Conservation (phyloP, 2,113 vertebrate genomes). For the Podocnemis expansa region DNA sequence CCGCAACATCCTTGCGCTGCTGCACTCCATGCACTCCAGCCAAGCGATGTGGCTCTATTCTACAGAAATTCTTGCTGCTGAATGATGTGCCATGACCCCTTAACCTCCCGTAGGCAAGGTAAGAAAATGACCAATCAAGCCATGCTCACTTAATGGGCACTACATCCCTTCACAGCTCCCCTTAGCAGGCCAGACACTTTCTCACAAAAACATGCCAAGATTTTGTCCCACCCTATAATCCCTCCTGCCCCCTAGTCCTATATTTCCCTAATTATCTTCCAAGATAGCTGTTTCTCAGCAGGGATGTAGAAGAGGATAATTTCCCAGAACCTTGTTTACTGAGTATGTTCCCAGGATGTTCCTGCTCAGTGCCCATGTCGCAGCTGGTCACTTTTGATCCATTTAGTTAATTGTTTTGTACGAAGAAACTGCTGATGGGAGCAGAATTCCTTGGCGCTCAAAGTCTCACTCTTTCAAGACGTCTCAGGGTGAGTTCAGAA, state of each 20-base stretch:
- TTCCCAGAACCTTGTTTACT: neutral
- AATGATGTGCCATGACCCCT: neutral
- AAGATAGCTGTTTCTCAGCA: neutral
- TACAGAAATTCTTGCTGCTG: neutral
- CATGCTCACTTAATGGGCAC: accelerated
- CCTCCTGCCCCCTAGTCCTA: neutral
- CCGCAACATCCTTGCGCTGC: neutral
- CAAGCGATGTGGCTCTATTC: neutral
- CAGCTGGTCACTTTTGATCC: neutral
- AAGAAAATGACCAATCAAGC: neutral
- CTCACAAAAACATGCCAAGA: neutral
- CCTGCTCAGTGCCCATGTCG: neutral
- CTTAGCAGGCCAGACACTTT: neutral
- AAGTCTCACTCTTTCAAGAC: neutral
- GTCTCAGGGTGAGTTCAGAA: accelerated
- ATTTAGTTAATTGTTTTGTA: neutral
- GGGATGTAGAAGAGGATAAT: neutral
- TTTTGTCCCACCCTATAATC: accelerated
- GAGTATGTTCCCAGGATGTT: neutral
- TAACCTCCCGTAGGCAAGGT: neutral
- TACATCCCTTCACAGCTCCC: neutral
- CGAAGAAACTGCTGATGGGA: neutral
- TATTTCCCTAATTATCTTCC: neutral
- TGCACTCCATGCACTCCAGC: neutral
- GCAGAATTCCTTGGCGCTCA: accelerated